Conservation (phyloP, 2,797 vertebrate genomes). For the Anguilla obscura region DNA sequence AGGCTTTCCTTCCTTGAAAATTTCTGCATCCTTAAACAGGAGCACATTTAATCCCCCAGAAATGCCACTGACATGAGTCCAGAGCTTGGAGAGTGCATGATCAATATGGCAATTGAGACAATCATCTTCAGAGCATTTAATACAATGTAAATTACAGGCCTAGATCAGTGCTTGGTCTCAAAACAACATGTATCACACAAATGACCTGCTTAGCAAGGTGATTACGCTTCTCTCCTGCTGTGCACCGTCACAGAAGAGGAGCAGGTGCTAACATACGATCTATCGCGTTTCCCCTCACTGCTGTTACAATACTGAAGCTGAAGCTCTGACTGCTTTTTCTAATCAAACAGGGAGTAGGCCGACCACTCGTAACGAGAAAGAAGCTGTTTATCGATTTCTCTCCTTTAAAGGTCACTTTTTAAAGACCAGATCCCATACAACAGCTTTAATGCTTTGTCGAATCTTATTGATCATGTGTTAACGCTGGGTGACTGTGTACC, state of each 20-base stretch:
- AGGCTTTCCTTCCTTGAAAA: neutral
- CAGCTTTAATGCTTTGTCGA: slow-evolving; percentile 41
- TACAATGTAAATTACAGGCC: neutral
- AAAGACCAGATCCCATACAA: slow-evolving; percentile 39
- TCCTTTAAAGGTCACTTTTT: slow-evolving; percentile 41
- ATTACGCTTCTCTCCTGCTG: neutral
- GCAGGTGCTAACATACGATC: neutral
- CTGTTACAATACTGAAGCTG: neutral
- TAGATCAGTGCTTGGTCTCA: slow-evolving; percentile 1
- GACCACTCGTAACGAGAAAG: slow-evolving; percentile 22
- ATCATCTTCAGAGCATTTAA: slow-evolving; percentile 14
- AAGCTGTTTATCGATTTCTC: slow-evolving; percentile 43
- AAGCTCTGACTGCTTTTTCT: neutral
- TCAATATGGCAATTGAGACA: neutral
- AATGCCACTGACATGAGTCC: neutral
- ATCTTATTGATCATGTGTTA: slow-evolving; percentile 45
- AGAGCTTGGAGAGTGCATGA: neutral
- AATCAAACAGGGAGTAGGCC: slow-evolving; percentile 4
- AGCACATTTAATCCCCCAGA: neutral
- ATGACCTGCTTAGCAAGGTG: neutral
- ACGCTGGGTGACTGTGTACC: slow-evolving; percentile 9
- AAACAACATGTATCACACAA: slow-evolving; percentile 4
- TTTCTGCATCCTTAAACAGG: neutral
- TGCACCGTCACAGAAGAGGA: neutral
- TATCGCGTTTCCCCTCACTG: neutral